These are phyloP conservation scores for Drosophila takahashii DNA, from an alignment of 1,140 invertebrate species.

Conservation along the genomic window DNA sequence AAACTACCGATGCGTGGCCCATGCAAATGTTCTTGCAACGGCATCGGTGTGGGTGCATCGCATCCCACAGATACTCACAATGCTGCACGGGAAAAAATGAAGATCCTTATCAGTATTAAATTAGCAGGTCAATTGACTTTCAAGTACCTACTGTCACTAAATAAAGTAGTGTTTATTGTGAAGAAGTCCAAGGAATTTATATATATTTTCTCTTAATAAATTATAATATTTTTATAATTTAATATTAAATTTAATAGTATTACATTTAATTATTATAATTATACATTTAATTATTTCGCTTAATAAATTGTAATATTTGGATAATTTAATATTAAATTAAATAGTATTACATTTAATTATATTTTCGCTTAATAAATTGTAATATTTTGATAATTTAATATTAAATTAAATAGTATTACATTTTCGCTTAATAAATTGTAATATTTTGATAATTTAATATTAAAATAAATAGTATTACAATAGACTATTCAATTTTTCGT, in stretches of 20 bases:
- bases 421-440: background rate
- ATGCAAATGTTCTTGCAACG: slow-evolving; percentile 57
- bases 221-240: no score
- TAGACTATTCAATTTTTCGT: no score
- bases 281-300: no score
- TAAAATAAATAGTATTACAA: no score
- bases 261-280: no score
- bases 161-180: background rate
- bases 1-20: slow-evolving; percentile 75
- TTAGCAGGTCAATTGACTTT: background rate
- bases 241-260: no score
- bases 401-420: no score
- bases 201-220: no score
- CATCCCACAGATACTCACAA: slow-evolving; percentile 20
- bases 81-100: background rate
- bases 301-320: no score
- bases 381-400: background rate
- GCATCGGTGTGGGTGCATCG: slow-evolving; percentile 34
- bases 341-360: no score
- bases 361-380: no score
- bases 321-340: no score
- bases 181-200: background rate
- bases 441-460: background rate
- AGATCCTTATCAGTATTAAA: background rate
- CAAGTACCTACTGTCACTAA: background rate